Base-by-base conservation (phyloP, 1,140 invertebrate species). In the Papilio dardanus region DNA sequence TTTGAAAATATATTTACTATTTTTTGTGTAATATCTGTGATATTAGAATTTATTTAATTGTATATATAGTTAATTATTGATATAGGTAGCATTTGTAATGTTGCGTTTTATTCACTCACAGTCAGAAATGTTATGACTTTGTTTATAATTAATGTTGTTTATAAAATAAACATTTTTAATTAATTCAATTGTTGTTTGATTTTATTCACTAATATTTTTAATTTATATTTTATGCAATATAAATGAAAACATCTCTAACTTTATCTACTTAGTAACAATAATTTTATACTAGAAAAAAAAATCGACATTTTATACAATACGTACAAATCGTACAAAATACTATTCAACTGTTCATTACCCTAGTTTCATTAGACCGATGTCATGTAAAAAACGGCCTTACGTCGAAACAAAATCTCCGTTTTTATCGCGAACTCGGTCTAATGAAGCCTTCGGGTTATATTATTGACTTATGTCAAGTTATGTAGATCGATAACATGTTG, bases 101-200 rank as follows among this genome's bases (percentile, higher is more conserved):
- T 83, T 86, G 78, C 88, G 87, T 88, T 87, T 88, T 85, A 86
- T 77, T 77, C 37, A 81, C 76, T 85, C 79, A 74, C 78, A 90
- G 84, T 86, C 85, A 86, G 79, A 83, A 81, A 83, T 89, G 86
- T 90, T 91, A 86, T 87, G 83, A 86, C 77, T 82, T 88, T 89
- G 86, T 92, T 86, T 87, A 76, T 84, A 81, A 86, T 83, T 82
- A 81, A 83, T 82, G 73, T 88, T 91, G 89, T 90, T 92, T 92
- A 92, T 91, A 42, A 86, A 92, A 92, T 92, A 92, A 90, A 92
- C 89, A 88, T 84, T 84, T 77, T 82, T 83, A 86, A 50, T 71
- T 71, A 71, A 28, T 46, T 31, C 10, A 54, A 71, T 7, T 0
- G 19, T 69, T 68, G 19, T 68, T 68, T 37, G 21, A 24, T 40